Evolutionary conservation across 2,797 vertebrate genomes (phyloP).

Genomic region (Mergus octosetaceus): DNA sequence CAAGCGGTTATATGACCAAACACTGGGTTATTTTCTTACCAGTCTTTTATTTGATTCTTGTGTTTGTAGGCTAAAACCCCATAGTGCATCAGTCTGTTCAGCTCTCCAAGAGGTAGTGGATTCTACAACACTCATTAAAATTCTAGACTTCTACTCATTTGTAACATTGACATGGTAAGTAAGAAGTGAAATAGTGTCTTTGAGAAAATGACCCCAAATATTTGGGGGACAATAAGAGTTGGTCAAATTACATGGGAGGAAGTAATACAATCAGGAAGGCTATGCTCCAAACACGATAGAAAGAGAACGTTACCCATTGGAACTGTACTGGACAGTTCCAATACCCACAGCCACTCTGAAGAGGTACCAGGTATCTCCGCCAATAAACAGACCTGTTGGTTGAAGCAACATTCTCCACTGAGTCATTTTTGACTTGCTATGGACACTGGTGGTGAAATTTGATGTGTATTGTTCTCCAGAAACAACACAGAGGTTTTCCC

Average conservation of each 20-base stretch:
- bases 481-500: neutral
- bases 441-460: neutral
- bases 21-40: constrained; percentile 11
- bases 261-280: neutral
- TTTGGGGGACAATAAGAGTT: neutral
- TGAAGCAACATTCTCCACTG: neutral
- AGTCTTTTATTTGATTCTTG: neutral
- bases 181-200: neutral
- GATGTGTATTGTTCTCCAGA: neutral
- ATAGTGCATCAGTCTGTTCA: neutral
- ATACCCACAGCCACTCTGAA: neutral
- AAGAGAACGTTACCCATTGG: neutral
- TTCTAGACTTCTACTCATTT: neutral
- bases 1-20: constrained; percentile 1
- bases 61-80: neutral
- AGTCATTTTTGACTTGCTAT: neutral
- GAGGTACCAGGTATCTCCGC: neutral
- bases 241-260: neutral
- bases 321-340: neutral
- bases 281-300: neutral
- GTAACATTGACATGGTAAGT: neutral
- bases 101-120: neutral
- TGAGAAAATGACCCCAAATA: neutral
- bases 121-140: neutral
- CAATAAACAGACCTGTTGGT: neutral